A percentile compares a stretch with the other conserved stretches of the same genome.
These are phyloP conservation scores for Corythornis cristatus DNA, from an alignment of 2,113 vertebrate genomes.

Conservation along the genomic window DNA sequence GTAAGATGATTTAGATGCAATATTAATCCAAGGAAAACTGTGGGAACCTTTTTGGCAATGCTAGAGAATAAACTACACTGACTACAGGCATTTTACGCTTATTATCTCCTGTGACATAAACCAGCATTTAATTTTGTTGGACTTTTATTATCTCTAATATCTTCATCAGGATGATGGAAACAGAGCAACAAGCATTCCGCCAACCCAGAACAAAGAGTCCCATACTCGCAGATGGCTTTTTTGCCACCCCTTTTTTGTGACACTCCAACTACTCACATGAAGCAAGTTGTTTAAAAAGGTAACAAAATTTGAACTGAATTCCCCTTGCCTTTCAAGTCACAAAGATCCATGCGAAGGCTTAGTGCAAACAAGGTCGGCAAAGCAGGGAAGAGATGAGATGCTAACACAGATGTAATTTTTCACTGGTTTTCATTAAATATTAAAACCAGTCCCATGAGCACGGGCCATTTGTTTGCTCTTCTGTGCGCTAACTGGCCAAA, in stretches of 20 bases:
- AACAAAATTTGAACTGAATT: background rate
- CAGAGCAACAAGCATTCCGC: background rate
- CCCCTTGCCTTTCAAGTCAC: background rate
- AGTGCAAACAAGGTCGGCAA: background rate
- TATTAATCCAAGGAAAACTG: background rate
- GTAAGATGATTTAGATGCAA: background rate
- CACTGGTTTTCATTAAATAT: background rate
- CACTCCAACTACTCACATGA: background rate
- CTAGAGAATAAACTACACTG: background rate
- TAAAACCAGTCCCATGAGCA: background rate
- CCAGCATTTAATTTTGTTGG: background rate
- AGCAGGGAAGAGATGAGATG: background rate
- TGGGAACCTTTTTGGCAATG: background rate
- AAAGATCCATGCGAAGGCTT: background rate
- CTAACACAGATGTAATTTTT: background rate
- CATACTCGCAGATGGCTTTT: background rate
- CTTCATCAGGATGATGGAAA: background rate
- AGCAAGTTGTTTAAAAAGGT: background rate
- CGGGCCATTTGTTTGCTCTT: background rate
- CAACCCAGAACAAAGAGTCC: background rate
- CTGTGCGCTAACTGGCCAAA: rapidly evolving
- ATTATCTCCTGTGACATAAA: background rate
- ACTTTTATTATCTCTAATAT: background rate
- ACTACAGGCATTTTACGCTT: background rate
- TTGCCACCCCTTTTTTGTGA: background rate